These are phyloP conservation scores for Eclectus roratus DNA, from an alignment of 2,113 vertebrate genomes.

Conservation along the genomic window DNA sequence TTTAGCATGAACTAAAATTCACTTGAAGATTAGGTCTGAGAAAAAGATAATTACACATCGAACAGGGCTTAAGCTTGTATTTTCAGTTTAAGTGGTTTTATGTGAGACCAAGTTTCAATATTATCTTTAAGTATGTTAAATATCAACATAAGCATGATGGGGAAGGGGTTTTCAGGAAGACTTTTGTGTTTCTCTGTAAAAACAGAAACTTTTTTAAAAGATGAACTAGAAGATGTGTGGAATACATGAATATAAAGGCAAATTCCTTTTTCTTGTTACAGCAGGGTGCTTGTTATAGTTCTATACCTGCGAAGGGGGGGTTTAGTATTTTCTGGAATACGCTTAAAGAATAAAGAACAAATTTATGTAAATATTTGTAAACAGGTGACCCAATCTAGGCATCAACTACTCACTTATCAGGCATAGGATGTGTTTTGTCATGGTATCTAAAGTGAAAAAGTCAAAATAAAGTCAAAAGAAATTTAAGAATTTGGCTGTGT, in stretches of 20 bases:
- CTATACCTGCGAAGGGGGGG: neutral
- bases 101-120: neutral
- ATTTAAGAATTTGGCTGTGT: neutral
- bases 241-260: neutral
- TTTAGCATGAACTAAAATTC: neutral
- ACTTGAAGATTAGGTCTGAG: neutral
- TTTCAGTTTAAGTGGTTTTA: conserved; percentile 6
- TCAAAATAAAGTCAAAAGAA: conserved; percentile 15
- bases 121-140: neutral
- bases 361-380: neutral
- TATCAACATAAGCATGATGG: neutral
- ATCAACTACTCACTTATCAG: neutral
- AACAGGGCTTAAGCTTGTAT: neutral
- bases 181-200: neutral
- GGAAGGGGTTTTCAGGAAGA: neutral
- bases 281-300: neutral
- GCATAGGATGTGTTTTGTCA: neutral
- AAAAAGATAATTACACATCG: neutral
- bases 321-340: neutral
- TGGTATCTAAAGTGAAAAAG: neutral
- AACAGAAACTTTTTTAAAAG: neutral
- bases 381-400: conserved; percentile 1
- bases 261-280: neutral
- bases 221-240: neutral
- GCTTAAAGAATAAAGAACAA: neutral